phyloP scores from a whole-genome alignment of 1,140 invertebrate species.

The Battus philenor region DNA sequence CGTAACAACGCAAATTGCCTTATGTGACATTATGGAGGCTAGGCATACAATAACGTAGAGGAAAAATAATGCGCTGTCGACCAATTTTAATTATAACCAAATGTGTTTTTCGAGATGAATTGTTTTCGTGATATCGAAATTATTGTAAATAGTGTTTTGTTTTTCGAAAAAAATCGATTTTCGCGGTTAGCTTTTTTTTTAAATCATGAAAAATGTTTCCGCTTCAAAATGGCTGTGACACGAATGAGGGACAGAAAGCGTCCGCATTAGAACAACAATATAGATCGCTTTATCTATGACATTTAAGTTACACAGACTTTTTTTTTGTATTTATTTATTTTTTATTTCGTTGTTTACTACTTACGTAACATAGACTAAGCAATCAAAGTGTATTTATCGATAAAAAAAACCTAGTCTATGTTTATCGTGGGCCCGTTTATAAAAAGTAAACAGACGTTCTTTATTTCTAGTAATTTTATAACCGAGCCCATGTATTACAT shows the following conservation, averaged over 20 bases:
- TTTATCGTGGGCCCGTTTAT: constrained; percentile 36
- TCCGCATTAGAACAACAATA: constrained; percentile 55
- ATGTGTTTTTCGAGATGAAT: constrained; percentile 11
- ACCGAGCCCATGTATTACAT: constrained; percentile 58
- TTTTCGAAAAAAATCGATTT: constrained; percentile 3
- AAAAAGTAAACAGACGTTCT: constrained; percentile 24
- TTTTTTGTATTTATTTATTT: constrained; percentile 66
- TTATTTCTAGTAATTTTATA: constrained; percentile 32
- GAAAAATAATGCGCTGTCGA: constrained; percentile 57
- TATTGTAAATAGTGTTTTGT: neutral
- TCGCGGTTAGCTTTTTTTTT: constrained; percentile 1
- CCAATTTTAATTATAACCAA: constrained; percentile 18
- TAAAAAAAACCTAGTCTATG: constrained; percentile 30
- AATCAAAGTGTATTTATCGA: constrained; percentile 9
- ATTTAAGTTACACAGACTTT: constrained; percentile 64
- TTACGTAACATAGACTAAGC: constrained; percentile 42
- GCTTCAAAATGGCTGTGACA: constrained; percentile 55
- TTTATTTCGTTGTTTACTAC: constrained; percentile 71
- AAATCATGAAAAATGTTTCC: constrained; percentile 27
- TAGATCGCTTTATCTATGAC: constrained; percentile 61
- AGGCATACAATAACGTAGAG: constrained; percentile 41
- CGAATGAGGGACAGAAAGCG: constrained; percentile 24
- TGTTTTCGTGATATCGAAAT: neutral
- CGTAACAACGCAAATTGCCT: constrained; percentile 55
- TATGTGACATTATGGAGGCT: constrained; percentile 58